Base-by-base conservation (phyloP, 2,888 invertebrate species). In the Troides helena region DNA sequence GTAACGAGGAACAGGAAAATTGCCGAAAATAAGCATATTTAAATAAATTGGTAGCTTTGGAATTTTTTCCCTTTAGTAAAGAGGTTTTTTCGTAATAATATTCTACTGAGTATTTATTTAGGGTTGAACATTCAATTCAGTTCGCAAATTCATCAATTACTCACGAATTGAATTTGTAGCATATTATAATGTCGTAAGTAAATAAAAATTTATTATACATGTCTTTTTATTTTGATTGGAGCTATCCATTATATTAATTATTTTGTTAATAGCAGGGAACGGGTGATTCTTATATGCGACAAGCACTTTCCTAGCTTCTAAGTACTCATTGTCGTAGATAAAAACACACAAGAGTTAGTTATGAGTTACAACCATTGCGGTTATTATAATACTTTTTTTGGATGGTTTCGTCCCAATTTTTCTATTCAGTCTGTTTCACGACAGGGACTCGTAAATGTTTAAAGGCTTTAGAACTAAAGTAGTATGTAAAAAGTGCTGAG, bases 1-100 rank as follows among this genome's bases (percentile, higher is more conserved):
- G 39, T 70, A 59, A 58, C 58, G 17, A 70, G 70, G 66, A 70
- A 70, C 62, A 66, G 66, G 70, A 70, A 66, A 62, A 21, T 53
- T 62, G 23, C 1, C 59, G 17, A 62, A 66, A 58, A 59, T 58
- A 50, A 59, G 46, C 62, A 14, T 46, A 46, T 62, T 66, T 62
- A 59, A 58, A 66, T 62, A 58, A 65, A 58, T 70, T 46, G 53
- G 59, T 70, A 66, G 62, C 70, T 57, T 57, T 23, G 21, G 30
- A 68, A 39, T 69, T 50, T 61, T 69, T 65, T 56, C 56, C 61
- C n/a, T 61, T 36, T 7, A 4, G 43, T 56, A 39, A 58, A 62
- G 46, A 59, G 61, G 60, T 65, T 62, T 23, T 62, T 70, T 62
- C 21, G 66, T 70, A 62, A 69, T 57, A 18, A 39, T 64, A 39